phyloP scores from a whole-genome alignment of 2,797 vertebrate species.

The Lindbergichthys nudifrons region DNA sequence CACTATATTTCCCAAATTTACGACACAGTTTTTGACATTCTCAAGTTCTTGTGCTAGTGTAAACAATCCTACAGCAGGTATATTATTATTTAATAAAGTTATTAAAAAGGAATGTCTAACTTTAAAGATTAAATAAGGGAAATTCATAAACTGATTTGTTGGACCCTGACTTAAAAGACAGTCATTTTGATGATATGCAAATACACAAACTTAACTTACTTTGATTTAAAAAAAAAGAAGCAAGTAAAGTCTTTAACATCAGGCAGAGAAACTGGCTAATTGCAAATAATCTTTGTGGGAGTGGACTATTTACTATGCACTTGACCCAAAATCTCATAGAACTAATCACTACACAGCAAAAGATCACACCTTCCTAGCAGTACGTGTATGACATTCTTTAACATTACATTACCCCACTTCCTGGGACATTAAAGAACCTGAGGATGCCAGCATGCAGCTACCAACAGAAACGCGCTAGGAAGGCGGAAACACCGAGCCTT shows the following conservation, averaged over 20 bases:
- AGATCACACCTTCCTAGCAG: slow-evolving; percentile 55
- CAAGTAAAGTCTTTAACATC: slow-evolving; percentile 47
- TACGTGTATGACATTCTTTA: slow-evolving; percentile 38
- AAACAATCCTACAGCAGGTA: slow-evolving; percentile 7
- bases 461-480: slow-evolving; percentile 53
- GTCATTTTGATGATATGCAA: slow-evolving; percentile 48
- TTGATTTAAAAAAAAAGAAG: slow-evolving; percentile 30
- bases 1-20: slow-evolving; percentile 42
- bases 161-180: slow-evolving; percentile 49
- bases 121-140: slow-evolving; percentile 29
- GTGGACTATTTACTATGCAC: slow-evolving; percentile 39
- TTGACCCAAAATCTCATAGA: slow-evolving; percentile 58
- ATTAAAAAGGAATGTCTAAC: slow-evolving; percentile 40
- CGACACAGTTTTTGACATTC: slow-evolving; percentile 42
- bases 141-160: slow-evolving; percentile 49
- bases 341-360: slow-evolving; percentile 70
- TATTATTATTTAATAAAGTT: not conserved
- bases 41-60: slow-evolving; percentile 21
- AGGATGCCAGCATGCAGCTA: slow-evolving; percentile 74
- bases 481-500: slow-evolving; percentile 59
- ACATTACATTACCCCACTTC: slow-evolving; percentile 59
- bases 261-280: slow-evolving; percentile 40
- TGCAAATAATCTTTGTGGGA: slow-evolving; percentile 42
- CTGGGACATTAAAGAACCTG: slow-evolving; percentile 74
- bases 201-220: slow-evolving; percentile 43